A percentile compares a stretch with the other conserved stretches of the same genome.
Conservation (phyloP, 1,140 invertebrate genomes). For the Hyles vespertilio region DNA sequence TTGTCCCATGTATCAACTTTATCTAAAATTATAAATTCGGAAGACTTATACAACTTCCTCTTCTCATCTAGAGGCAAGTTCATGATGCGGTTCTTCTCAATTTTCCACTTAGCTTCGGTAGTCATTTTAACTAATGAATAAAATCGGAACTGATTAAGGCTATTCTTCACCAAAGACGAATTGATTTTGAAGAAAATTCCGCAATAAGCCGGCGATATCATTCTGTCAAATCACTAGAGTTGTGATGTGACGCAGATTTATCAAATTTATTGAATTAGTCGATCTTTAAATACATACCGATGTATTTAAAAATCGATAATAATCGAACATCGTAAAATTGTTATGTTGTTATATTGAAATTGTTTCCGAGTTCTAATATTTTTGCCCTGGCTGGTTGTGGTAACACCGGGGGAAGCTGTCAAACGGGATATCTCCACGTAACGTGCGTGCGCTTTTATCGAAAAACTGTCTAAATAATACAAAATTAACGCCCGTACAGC, state of each 20-base stretch:
- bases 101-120: conserved; percentile 42
- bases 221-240: too few species aligned
- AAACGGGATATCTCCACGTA: conserved; percentile 61
- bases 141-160: conserved; percentile 12
- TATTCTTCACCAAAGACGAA: neutral
- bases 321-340: too few species aligned
- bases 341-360: too few species aligned
- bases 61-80: conserved; percentile 47
- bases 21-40: conserved; percentile 41
- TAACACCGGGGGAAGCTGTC: conserved; percentile 30
- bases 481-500: conserved; percentile 3
- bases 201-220: too few species aligned
- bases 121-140: conserved; percentile 43
- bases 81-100: conserved; percentile 43
- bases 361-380: too few species aligned
- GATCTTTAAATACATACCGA: too few species aligned
- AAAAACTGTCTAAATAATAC: conserved; percentile 12
- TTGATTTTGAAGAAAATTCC: too few species aligned
- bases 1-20: conserved; percentile 79
- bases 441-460: conserved; percentile 38
- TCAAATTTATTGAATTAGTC: too few species aligned
- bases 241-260: too few species aligned
- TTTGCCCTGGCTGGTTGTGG: conserved; percentile 13
- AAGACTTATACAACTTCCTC: conserved; percentile 44
- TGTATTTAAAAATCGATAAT: too few species aligned